Base-by-base conservation (phyloP, 92 coral and sea anemone species). In the Actinostola sp. region DNA sequence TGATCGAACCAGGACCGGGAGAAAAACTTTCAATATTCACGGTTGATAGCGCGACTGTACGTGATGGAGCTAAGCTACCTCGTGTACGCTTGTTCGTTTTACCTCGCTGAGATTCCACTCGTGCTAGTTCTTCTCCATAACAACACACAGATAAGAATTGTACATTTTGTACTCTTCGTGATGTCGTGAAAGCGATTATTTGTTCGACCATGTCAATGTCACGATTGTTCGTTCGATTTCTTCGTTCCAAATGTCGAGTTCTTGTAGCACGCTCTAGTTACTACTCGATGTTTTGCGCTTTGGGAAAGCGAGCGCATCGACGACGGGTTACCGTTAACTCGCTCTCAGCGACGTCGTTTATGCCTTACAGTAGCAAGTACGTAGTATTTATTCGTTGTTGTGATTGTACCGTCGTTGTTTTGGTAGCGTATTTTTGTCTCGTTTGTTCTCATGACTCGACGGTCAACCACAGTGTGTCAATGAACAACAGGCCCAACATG, bases 11-110 rank as follows among this genome's bases (percentile, higher is more conserved):
- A 48, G 30, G 46, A 31, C 2, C 25, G 24, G 49, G 49, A 42
- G 32, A 34, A 21, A 51, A 25, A 21, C 34, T 41, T 4, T 3
- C 26, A 50, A 9, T 27, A 30, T 57, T 32, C 74, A 68, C 17
- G 74, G 74, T 50, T 68, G 32, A 51, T 24, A 32, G 74, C n/a
- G 0, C 61, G 74, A n/a, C n/a, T n/a, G n/a, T n/a, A n/a, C n/a
- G n/a, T n/a, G n/a, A n/a, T n/a, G n/a, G n/a, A n/a, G n/a, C n/a
- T n/a, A n/a, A n/a, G n/a, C n/a, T n/a, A n/a, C 74, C 74, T 68
- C 74, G 74, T 68, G 74, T 16, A 43, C 15, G 57, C 8, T 29
- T 26, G 44, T 8, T 67, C 10, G 44, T n/a, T 2, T 48, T 26
- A 32, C 50, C 29, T 30, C 21, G 6, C 60, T 53, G 60, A 25